phyloP scores from a whole-genome alignment of 1,140 invertebrate species.

The Drosophila saltans region DNA sequence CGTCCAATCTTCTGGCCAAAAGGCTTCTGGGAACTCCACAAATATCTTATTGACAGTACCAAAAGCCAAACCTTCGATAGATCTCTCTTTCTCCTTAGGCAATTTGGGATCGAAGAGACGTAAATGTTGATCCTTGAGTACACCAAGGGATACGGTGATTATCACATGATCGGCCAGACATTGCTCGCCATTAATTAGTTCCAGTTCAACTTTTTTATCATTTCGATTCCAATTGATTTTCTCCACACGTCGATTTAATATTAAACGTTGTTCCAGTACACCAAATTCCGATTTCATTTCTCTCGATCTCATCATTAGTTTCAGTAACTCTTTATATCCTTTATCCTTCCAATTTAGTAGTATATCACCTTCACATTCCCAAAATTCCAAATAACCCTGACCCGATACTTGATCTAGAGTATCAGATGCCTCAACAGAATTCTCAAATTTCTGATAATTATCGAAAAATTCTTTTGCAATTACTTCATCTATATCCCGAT shows the following conservation, averaged over 20 bases:
- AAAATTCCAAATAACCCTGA: conserved; percentile 84
- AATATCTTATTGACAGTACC: conserved; percentile 92
- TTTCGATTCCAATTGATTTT: conserved; percentile 84
- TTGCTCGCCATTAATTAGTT: conserved; percentile 86
- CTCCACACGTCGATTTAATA: conserved; percentile 84
- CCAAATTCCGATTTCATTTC: conserved; percentile 70
- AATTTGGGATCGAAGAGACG: conserved; percentile 86
- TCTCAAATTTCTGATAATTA: conserved; percentile 85
- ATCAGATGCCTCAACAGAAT: conserved; percentile 86
- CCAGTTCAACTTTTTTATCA: conserved; percentile 82
- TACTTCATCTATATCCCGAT: conserved; percentile 70
- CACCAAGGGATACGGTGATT: conserved; percentile 88
- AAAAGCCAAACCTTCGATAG: conserved; percentile 87
- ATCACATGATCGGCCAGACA: conserved; percentile 88
- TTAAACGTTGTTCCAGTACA: conserved; percentile 79
- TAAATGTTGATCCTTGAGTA: conserved; percentile 86
- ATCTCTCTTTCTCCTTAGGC: conserved; percentile 86
- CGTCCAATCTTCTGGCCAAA: conserved; percentile 86
- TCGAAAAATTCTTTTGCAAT: conserved; percentile 84
- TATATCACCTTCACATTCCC: conserved; percentile 86
- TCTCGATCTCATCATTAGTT: conserved; percentile 85
- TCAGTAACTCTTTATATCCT: conserved; percentile 86
- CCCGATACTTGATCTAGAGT: conserved; percentile 86
- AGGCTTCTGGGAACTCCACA: conserved; percentile 87
- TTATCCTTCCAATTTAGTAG: conserved; percentile 87